Percentiles rank a stretch among this genome's conserved stretches.
Conservation (phyloP, 1,140 invertebrate species). For the Psix sp. region DNA sequence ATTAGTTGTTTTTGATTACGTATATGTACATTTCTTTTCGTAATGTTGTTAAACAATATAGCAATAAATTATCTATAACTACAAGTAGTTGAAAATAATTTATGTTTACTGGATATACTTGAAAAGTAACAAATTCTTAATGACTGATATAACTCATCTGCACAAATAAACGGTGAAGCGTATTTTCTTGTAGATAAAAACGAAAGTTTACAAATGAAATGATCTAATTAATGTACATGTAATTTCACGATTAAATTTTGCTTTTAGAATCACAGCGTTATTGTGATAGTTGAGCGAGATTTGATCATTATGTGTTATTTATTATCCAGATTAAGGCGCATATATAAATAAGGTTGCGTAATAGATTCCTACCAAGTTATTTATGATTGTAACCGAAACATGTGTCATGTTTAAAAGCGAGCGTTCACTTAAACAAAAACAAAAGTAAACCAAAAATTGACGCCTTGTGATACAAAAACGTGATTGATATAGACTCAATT, state of each 20-base stretch:
- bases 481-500: slow-evolving; percentile 37
- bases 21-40: no score
- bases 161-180: no score
- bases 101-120: no score
- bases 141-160: no score
- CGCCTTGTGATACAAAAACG: slow-evolving; percentile 33
- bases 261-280: slow-evolving; percentile 2
- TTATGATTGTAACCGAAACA: slow-evolving; percentile 25
- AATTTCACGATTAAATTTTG: neutral
- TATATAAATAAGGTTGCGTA: slow-evolving; percentile 16
- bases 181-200: no score
- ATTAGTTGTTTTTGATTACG: no score
- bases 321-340: slow-evolving; percentile 10
- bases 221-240: neutral
- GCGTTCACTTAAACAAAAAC: slow-evolving; percentile 4
- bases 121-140: no score
- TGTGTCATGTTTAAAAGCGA: slow-evolving; percentile 17
- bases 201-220: neutral
- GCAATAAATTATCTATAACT: no score
- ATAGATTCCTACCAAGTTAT: slow-evolving; percentile 8
- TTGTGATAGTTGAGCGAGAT: slow-evolving; percentile 21
- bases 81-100: no score
- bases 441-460: neutral
- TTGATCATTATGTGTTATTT: slow-evolving; percentile 20
- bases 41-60: no score